Evolutionary conservation across 2,888 invertebrate genomes (phyloP).

Genomic region (Itoplectis maculator): DNA sequence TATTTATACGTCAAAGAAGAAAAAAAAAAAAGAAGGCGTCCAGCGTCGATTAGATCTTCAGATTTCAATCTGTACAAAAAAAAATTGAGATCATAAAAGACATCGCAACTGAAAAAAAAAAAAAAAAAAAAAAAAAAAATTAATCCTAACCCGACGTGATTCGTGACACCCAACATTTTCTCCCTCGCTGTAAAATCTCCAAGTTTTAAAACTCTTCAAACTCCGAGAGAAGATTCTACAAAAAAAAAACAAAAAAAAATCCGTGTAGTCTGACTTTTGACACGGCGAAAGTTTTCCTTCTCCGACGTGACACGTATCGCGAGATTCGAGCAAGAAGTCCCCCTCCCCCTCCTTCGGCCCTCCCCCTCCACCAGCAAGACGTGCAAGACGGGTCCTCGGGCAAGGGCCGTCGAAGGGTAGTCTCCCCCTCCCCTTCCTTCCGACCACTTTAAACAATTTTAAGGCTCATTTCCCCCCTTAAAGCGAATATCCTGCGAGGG

Average conservation of each 20-base stretch:
- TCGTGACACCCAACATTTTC: too few species aligned
- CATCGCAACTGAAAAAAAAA: too few species aligned
- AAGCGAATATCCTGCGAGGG: conserved; percentile 83
- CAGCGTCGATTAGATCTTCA: too few species aligned
- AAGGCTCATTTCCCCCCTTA: conserved; percentile 84
- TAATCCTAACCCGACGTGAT: too few species aligned
- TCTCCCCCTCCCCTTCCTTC: conserved; percentile 75
- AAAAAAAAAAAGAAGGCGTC: background rate
- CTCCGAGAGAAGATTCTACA: too few species aligned
- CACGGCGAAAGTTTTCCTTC: conserved; percentile 25
- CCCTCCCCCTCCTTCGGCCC: too few species aligned
- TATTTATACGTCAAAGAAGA: background rate
- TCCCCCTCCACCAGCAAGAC: too few species aligned
- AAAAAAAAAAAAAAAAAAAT: too few species aligned
- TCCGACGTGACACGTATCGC: conserved; percentile 27
- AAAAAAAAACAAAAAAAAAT: conserved; percentile 10
- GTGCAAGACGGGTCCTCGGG: conserved; percentile 43
- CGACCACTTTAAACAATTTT: conserved; percentile 84
- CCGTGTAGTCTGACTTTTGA: conserved; percentile 8
- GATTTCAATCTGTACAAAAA: too few species aligned
- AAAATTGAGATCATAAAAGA: too few species aligned
- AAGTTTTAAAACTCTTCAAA: background rate
- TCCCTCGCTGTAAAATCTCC: too few species aligned
- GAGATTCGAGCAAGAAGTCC: conserved; percentile 2
- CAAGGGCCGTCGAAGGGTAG: conserved; percentile 65